Evolutionary conservation across 2,797 vertebrate genomes (phyloP), one percentile per base, ranked within the genome.

Genomic region (Danio aesculapii): DNA sequence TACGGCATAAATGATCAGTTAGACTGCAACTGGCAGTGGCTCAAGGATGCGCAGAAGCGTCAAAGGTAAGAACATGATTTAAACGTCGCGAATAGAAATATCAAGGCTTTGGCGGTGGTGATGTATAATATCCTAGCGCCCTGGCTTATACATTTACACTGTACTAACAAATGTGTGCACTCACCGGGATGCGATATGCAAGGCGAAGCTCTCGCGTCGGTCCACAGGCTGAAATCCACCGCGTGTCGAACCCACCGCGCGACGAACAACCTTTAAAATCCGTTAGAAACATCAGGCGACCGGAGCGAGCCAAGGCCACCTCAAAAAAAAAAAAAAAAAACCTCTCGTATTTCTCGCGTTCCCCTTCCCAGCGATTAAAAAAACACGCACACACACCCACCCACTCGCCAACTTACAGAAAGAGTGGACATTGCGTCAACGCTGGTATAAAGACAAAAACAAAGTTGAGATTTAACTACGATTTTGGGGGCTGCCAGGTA

Each of bases 201-300:
- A 53, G 19, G 62, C 30, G 63, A 75, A 59, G 62, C 75, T 75
- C 72, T 75, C 44, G 39, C 39, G 77, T 52, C 79, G 79, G 21
- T 81, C 84, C 81, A 21, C 49, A 44, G 39, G 68, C 67, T n/a
- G 13, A 57, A 70, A 71, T 75, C 62, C 57, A 55, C 53, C 59
- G 55, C 63, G 77, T 55, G 70, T 68, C 49, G 73, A 21, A 11
- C 77, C 30, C 72, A 53, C 66, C 21, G 71, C 58, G 69, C 74
- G 77, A 93, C 80, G 91, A 90, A 67, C 93, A 94, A 89, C 93
- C 93, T 94, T 30, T 93, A 88, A 94, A 95, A 92, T 95, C 95
- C 94, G 94, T 88, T 89, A 94, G 94, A 90, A 91, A 86, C 92
- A 94, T 46, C 59, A 71, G 77, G 75, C 77, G 66, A 75, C 17